A percentile compares a stretch with the other conserved stretches of the same genome.
These are phyloP conservation scores for Euleptes europaea DNA, from an alignment of 2,113 vertebrate genomes.

Conservation along the genomic window DNA sequence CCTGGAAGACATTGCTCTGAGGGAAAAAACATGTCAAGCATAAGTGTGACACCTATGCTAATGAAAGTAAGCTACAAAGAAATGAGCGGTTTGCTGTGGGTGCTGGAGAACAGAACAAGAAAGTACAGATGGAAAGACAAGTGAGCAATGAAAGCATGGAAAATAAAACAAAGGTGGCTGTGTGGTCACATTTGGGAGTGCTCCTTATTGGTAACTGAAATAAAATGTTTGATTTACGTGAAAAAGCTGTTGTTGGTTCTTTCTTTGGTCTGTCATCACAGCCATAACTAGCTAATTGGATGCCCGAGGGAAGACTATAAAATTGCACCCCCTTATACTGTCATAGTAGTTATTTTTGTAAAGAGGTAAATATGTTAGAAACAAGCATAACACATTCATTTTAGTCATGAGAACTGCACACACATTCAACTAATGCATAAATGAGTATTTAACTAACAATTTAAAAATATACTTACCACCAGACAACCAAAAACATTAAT, in stretches of 20 bases:
- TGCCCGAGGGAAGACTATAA: too few relatives aligned
- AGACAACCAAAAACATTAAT: too few relatives aligned
- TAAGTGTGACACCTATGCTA: not conserved
- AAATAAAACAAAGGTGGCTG: not conserved
- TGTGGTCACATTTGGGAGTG: not conserved
- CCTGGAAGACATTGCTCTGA: not conserved
- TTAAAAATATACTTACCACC: too few relatives aligned
- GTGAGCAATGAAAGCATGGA: not conserved
- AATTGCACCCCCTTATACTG: too few relatives aligned
- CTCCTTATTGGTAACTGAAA: not conserved
- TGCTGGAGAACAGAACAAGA: not conserved
- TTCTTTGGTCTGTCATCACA: too few relatives aligned
- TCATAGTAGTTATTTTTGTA: too few relatives aligned
- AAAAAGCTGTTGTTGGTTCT: not conserved
- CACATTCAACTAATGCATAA: too few relatives aligned
- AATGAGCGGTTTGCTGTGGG: not conserved
- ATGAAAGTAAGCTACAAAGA: not conserved
- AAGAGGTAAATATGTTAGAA: too few relatives aligned
- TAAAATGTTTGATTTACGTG: not conserved
- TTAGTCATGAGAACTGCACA: too few relatives aligned
- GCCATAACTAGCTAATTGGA: too few relatives aligned
- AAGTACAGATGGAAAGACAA: not conserved
- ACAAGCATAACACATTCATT: too few relatives aligned
- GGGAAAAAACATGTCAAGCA: not conserved
- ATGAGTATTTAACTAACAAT: too few relatives aligned